These are phyloP conservation scores for Thelaira solivaga DNA, from an alignment of 2,888 invertebrate species.

Conservation along the genomic window DNA sequence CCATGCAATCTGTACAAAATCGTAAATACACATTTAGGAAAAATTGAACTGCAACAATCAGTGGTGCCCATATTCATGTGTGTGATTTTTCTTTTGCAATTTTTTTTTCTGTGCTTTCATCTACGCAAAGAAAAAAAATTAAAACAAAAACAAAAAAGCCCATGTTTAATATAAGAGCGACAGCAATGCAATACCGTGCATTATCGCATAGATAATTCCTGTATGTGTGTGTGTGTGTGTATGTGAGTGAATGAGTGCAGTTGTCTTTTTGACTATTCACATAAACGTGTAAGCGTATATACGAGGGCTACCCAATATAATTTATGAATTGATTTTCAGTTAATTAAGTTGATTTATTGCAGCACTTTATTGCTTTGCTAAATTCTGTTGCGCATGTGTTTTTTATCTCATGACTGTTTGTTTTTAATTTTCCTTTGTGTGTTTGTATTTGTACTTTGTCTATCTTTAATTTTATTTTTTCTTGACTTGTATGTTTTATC, in stretches of 20 bases:
- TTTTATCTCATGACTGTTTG: slow-evolving; percentile 1
- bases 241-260: slow-evolving; percentile 15
- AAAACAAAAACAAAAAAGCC: not conserved
- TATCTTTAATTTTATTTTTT: slow-evolving; percentile 1
- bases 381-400: slow-evolving; percentile 68
- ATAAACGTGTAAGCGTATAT: slow-evolving; percentile 41
- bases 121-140: slow-evolving; percentile 25
- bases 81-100: slow-evolving; percentile 6
- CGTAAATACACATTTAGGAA: slow-evolving; percentile 15
- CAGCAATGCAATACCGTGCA: slow-evolving; percentile 28
- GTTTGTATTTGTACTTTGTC: slow-evolving; percentile 9
- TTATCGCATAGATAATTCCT: slow-evolving; percentile 49
- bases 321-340: slow-evolving; percentile 75
- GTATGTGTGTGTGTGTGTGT: not conserved
- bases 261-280: slow-evolving; percentile 16
- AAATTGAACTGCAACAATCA: slow-evolving; percentile 47
- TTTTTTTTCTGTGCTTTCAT: not conserved
- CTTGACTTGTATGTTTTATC: slow-evolving; percentile 46
- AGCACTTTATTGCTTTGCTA: slow-evolving; percentile 71
- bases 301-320: slow-evolving; percentile 64
- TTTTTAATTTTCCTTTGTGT: not conserved
- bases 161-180: slow-evolving; percentile 19
- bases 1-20: slow-evolving; percentile 1
- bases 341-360: slow-evolving; percentile 74
- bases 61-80: slow-evolving; percentile 40